Conservation (phyloP, 2,797 vertebrate species). For the Galago senegalensis region DNA sequence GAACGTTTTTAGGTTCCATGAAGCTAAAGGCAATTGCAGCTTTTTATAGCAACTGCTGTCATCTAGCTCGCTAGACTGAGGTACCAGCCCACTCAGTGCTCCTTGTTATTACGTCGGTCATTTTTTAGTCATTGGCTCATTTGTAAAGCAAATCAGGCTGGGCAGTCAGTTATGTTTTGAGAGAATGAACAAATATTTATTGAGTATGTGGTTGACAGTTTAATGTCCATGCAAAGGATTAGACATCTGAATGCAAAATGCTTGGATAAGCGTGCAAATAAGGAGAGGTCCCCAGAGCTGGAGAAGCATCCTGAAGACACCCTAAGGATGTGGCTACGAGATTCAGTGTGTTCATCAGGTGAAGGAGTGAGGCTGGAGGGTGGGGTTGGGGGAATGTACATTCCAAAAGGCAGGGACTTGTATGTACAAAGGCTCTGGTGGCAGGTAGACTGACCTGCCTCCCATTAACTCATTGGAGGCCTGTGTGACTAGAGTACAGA, state of each 20-base stretch:
- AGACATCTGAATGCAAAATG: constrained; percentile 14
- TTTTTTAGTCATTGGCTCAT: not conserved
- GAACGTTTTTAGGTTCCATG: not conserved
- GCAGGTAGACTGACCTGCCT: not conserved
- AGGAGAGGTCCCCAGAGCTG: not conserved
- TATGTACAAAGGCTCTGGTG: constrained; percentile 11
- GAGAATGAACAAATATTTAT: not conserved
- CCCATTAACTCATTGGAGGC: not conserved
- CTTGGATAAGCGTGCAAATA: not conserved
- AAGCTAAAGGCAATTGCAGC: not conserved
- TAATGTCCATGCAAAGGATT: not conserved
- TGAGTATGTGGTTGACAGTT: not conserved
- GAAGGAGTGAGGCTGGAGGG: not conserved
- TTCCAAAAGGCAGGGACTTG: not conserved
- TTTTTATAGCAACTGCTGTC: not conserved
- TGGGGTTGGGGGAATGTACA: no score
- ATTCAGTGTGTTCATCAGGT: not conserved
- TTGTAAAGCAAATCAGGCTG: not conserved
- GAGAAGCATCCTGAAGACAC: not conserved
- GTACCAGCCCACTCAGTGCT: not conserved
- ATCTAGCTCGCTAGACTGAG: not conserved
- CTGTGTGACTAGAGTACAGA: not conserved
- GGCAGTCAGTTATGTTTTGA: not conserved
- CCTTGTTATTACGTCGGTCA: not conserved
- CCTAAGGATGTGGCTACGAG: not conserved